These are phyloP conservation scores for Camptogramma bilineatum DNA, from an alignment of 2,888 invertebrate genomes.

Conservation along the genomic window DNA sequence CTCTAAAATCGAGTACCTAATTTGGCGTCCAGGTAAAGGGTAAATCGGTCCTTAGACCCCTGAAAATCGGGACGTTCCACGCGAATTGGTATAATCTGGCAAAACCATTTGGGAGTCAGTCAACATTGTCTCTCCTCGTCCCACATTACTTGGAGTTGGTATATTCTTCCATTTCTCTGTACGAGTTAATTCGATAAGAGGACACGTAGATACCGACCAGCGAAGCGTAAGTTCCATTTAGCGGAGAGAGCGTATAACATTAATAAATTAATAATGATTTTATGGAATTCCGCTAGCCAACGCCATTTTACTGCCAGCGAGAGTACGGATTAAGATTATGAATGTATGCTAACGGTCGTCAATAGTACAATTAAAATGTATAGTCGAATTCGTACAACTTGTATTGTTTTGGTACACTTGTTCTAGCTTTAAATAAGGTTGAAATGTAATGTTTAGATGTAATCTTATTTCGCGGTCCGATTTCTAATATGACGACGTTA, in stretches of 20 bases:
- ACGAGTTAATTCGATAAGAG: constrained; percentile 45
- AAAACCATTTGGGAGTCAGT: no score
- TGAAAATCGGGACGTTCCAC: no score
- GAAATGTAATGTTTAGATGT: no score
- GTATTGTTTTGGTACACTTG: constrained; percentile 6
- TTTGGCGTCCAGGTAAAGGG: no score
- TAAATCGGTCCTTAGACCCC: no score
- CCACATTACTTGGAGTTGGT: background rate
- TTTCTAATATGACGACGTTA: no score
- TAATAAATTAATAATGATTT: constrained; percentile 84
- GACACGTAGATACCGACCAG: constrained; percentile 63
- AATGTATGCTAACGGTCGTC: constrained; percentile 41
- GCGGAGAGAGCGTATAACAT: constrained; percentile 82
- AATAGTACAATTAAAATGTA: constrained; percentile 23
- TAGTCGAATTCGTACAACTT: background rate
- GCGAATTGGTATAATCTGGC: no score
- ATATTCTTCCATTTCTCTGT: background rate
- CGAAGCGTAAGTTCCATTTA: constrained; percentile 77
- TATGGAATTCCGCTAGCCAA: constrained; percentile 79
- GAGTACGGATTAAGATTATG: constrained; percentile 53
- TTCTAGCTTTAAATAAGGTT: background rate
- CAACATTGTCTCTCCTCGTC: background rate
- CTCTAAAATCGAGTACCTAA: no score
- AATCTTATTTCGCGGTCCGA: no score
- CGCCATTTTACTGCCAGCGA: constrained; percentile 63